A percentile compares a stretch with the other conserved stretches of the same genome.
Evolutionary conservation across 1,140 invertebrate species (phyloP).

Genomic region (Magallana angulata): DNA sequence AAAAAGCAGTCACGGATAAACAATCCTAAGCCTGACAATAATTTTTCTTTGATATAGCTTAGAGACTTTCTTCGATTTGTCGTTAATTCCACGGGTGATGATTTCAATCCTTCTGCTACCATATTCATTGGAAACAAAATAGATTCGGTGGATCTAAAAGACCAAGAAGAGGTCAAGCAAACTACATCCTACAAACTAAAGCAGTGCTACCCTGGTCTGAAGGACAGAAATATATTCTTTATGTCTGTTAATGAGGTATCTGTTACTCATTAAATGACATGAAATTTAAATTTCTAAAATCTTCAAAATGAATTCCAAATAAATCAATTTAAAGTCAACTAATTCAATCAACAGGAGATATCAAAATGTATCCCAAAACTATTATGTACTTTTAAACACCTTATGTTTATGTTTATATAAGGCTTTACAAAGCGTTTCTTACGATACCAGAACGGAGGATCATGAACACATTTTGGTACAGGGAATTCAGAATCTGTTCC

Average conservation of each 20-base stretch:
- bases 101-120: slow-evolving; percentile 66
- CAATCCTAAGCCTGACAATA: too few relatives aligned
- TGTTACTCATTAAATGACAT: not conserved
- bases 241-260: slow-evolving; percentile 66
- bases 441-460: slow-evolving; percentile 2
- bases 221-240: slow-evolving; percentile 63
- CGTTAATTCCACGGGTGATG: slow-evolving; percentile 58
- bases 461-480: slow-evolving; percentile 42
- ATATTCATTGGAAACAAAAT: slow-evolving; percentile 74
- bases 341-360: too few relatives aligned
- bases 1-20: too few relatives aligned
- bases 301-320: too few relatives aligned
- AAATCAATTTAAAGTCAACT: too few relatives aligned
- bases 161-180: slow-evolving; percentile 58
- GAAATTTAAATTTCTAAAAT: too few relatives aligned
- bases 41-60: too few relatives aligned
- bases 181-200: slow-evolving; percentile 63
- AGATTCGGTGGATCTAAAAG: slow-evolving; percentile 63
- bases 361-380: too few relatives aligned
- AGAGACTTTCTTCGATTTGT: slow-evolving; percentile 63
- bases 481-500: slow-evolving; percentile 52
- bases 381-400: too few relatives aligned
- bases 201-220: slow-evolving; percentile 60
- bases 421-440: not conserved
- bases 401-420: not conserved